A percentile compares a stretch with the other conserved stretches of the same genome.
phyloP scores from a whole-genome alignment of 2,113 vertebrate species.

The Struthio camelus region DNA sequence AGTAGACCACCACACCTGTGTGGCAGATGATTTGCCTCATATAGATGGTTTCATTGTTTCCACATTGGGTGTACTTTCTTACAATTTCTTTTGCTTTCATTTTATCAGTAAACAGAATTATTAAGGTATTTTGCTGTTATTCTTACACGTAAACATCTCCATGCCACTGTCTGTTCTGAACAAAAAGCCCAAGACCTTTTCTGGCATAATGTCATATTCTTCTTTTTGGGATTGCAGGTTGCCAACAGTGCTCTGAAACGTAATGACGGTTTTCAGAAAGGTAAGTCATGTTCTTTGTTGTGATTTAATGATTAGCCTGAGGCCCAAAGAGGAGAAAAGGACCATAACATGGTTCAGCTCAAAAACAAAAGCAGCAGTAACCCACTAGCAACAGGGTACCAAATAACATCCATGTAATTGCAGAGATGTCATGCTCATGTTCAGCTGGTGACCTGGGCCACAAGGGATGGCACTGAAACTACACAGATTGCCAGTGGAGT shows the following conservation, averaged over 20 bases:
- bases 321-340: not conserved
- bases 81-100: not conserved
- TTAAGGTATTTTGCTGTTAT: not conserved
- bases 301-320: not conserved
- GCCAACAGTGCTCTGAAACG: conserved; percentile 41
- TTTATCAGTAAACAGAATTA: not conserved
- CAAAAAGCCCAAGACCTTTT: not conserved
- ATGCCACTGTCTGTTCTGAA: not conserved
- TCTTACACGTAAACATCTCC: not conserved
- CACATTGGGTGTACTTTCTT: not conserved
- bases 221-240: conserved; percentile 41
- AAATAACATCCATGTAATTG: not conserved
- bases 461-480: conserved; percentile 27
- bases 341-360: not conserved
- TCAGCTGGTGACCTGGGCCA: conserved; percentile 33
- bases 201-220: not conserved
- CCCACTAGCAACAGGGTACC: not conserved
- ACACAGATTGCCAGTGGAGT: not conserved
- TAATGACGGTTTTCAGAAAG: conserved; percentile 69
- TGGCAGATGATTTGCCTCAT: not conserved
- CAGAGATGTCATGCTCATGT: not conserved
- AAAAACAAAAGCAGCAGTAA: not conserved
- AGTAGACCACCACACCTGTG: not conserved
- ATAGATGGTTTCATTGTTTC: not conserved
- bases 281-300: conserved; percentile 41